Base-by-base conservation (phyloP, 30 jellyfish, hydroid and myxozoan genomes). In the Aurelia sp. region DNA sequence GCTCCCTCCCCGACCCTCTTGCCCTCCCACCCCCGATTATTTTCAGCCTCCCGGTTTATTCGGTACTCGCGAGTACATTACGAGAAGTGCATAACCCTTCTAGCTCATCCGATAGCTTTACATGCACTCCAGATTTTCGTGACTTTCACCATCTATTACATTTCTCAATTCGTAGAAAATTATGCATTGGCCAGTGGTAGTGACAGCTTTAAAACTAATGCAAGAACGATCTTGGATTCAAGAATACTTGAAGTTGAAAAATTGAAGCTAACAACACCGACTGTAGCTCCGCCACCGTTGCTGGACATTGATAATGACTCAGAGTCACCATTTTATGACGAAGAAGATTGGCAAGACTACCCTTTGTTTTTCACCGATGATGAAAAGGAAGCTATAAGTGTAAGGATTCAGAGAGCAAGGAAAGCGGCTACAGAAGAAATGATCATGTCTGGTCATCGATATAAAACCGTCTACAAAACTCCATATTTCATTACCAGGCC, bases 191-290 rank as follows among this genome's bases (percentile, higher is more conserved):
- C 50, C 17, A 71, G 52, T 31, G 75, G 51, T 13, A 72, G 33
- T 44, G 71, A 73, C 2, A 61, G 23, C 15, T 84, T 84, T 62
- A 37, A 60, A 18, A 31, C 18, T 19, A 78, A 84, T 74, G 93
- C 87, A 21, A 63, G 76, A 37, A 23, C 57, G 18, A 60, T 84
- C 5, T 62, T 64, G 13, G 71, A 51, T 16, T 84, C 93, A 13
- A 84, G 79, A 70, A 7, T 72, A 2, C 51, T 84, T 41, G 93
- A 84, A 50, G 60, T 84, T 20, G 93, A 84, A 50, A 84, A 84
- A 59, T 57, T 84, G 57, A 84, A 84, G 74, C 61, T 72, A 51
- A 22, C 75, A 5, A 84, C 93, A 17, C 93, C 93, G 5, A 27
- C 50, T 37, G 93, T 21, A 22, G 64, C 62, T 7, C 87, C 93